Evolutionary conservation across 2,113 vertebrate species (phyloP).

Genomic region (Oreotrochilus melanogaster): DNA sequence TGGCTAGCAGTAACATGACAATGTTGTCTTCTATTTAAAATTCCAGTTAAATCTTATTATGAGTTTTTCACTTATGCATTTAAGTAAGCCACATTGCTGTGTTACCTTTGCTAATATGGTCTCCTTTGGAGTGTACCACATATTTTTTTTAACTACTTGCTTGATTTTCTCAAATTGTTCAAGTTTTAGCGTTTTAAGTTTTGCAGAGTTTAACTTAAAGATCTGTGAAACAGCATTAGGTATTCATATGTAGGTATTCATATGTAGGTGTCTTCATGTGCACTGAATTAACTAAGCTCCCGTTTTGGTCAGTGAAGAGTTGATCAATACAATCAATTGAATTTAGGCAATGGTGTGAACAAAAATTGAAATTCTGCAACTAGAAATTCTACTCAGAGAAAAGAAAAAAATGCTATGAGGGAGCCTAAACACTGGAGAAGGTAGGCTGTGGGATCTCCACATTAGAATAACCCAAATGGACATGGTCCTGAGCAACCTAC

Average conservation of each 20-base stretch:
- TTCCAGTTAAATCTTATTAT: neutral
- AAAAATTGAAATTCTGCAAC: neutral
- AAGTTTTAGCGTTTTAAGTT: neutral
- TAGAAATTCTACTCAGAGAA: neutral
- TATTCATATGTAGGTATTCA: neutral
- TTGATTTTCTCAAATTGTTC: neutral
- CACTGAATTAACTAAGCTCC: neutral
- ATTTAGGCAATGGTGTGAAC: neutral
- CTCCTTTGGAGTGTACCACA: neutral
- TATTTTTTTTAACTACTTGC: neutral
- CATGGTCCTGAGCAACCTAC: neutral
- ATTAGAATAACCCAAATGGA: neutral
- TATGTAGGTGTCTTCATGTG: neutral
- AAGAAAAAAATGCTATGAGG: neutral
- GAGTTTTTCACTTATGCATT: neutral
- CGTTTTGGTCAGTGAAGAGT: neutral
- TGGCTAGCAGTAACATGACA: neutral
- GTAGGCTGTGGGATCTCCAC: neutral
- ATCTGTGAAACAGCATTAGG: neutral
- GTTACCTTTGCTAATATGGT: neutral
- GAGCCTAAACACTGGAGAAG: neutral
- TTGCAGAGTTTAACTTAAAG: neutral
- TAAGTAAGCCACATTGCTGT: neutral
- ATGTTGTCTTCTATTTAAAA: constrained; percentile 9
- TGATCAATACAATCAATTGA: neutral